Percentiles rank a stretch among this genome's conserved stretches.
Conservation (phyloP, 2,113 vertebrate genomes). For the Enhydra lutris region DNA sequence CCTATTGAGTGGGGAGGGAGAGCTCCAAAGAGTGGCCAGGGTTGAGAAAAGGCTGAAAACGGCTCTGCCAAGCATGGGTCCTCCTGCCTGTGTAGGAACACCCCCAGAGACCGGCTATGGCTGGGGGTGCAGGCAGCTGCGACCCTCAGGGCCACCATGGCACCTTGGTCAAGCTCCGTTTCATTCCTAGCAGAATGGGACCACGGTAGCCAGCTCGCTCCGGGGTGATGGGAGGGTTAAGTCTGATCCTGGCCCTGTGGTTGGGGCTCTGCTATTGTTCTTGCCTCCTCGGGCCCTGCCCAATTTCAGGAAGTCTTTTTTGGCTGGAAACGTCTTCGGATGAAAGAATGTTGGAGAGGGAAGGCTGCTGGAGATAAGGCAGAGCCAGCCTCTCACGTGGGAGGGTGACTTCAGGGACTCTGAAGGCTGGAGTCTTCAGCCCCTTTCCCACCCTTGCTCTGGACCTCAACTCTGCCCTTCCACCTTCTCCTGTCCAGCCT, state of each 20-base stretch:
- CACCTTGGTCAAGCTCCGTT: neutral
- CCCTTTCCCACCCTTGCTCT: neutral
- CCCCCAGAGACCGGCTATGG: neutral
- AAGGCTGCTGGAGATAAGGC: constrained; percentile 43
- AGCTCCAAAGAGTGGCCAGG: neutral
- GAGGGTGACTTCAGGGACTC: neutral
- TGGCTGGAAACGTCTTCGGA: constrained; percentile 32
- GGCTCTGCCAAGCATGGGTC: neutral
- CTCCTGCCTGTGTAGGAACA: accelerated
- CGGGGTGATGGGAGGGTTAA: neutral
- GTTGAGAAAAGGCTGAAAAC: neutral
- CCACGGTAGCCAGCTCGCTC: neutral
- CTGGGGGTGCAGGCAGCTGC: neutral
- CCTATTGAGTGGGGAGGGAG: neutral
- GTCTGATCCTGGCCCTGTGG: neutral
- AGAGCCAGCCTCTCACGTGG: neutral
- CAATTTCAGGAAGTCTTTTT: constrained; percentile 53
- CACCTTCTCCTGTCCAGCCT: neutral
- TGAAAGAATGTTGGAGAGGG: constrained; percentile 64
- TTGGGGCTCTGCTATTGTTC: neutral
- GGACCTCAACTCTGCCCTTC: neutral
- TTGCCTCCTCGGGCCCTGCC: constrained; percentile 2
- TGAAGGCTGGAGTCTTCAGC: neutral
- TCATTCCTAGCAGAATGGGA: neutral
- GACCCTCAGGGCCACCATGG: neutral